Base-by-base conservation (phyloP, 2,888 invertebrate species). In the Pharmacophagus antenor region DNA sequence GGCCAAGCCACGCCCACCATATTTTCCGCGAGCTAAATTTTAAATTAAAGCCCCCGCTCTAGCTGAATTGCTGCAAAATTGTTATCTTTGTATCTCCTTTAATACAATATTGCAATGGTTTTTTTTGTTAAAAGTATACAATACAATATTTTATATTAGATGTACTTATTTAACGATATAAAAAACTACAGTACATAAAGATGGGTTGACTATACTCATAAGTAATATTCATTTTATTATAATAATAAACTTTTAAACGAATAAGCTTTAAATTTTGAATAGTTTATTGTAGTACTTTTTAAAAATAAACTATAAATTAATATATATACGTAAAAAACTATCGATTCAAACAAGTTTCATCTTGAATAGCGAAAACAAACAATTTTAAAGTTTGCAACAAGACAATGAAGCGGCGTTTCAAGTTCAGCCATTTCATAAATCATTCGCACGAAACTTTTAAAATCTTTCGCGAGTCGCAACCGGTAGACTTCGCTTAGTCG, bases 1-100 rank as follows among this genome's bases (percentile, higher is more conserved):
- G 63, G 65, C 70, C 65, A 61, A 66, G 70, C 63, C 61, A 57
- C 69, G 50, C 46, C 23, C 25, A 37, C 31, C 51, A 72, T 72
- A 78, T 82, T 82, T 78, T 81, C 72, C 72, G 73, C 72, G 70
- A 63, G 81, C 82, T 88, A 86, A 84, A 86, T 86, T 88, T 80
- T 76, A 79, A 85, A 82, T 82, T 80, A 80, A 79, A 76, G 74
- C 74, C 76, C 77, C 70, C 58, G 54, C 47, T 56, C 54, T 70
- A 68, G 67, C 63, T 63, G 57, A 64, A 71, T 76, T 72, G 69
- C 68, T 63, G 20, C 15, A 48, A 15, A 56, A 31, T 48, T 63
- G 17, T 56, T 49, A 56, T 20, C n/a, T 47, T 41, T 23, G 10
- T 49, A 42, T 37, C 18, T 22, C n/a, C 37, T 37, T 37, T 37